phyloP scores from a whole-genome alignment of 1,140 invertebrate genomes.

The Gerris buenoi region DNA sequence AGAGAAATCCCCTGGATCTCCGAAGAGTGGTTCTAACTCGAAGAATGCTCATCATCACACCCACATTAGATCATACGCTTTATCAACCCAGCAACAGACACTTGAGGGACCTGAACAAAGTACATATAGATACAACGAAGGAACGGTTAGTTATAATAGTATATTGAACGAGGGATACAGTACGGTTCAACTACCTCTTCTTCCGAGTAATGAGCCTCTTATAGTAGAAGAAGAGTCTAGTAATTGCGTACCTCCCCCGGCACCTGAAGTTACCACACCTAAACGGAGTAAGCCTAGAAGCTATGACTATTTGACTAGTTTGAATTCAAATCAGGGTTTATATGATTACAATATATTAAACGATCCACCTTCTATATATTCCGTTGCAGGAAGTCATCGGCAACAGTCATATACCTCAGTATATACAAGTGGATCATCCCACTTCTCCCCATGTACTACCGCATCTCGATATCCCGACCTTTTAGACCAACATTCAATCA shows the following conservation, averaged over 20 bases:
- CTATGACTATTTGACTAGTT: background rate
- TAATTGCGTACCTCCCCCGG: conserved; percentile 34
- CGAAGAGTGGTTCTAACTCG: conserved; percentile 28
- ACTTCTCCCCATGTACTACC: conserved; percentile 39
- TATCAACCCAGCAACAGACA: conserved; percentile 3
- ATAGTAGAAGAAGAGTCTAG: conserved; percentile 20
- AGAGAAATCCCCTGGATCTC: conserved; percentile 65
- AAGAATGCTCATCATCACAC: conserved; percentile 5
- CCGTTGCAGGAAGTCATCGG: conserved; percentile 50
- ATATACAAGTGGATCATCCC: conserved; percentile 46
- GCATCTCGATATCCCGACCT: conserved; percentile 41
- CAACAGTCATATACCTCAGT: conserved; percentile 51
- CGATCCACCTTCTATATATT: conserved; percentile 52
- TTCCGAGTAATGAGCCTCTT: background rate
- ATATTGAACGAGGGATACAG: background rate
- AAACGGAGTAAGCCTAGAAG: conserved; percentile 3
- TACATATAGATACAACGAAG: conserved; percentile 25
- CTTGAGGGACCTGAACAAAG: background rate
- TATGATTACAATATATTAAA: conserved; percentile 7
- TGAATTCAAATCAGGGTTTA: conserved; percentile 1
- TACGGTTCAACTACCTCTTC: background rate
- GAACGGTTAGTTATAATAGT: background rate
- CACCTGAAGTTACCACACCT: conserved; percentile 25
- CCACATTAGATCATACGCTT: conserved; percentile 21
- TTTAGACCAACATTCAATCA: conserved; percentile 42